These are phyloP conservation scores for Hemithea aestivaria DNA, from an alignment of 2,888 invertebrate species.

Conservation along the genomic window DNA sequence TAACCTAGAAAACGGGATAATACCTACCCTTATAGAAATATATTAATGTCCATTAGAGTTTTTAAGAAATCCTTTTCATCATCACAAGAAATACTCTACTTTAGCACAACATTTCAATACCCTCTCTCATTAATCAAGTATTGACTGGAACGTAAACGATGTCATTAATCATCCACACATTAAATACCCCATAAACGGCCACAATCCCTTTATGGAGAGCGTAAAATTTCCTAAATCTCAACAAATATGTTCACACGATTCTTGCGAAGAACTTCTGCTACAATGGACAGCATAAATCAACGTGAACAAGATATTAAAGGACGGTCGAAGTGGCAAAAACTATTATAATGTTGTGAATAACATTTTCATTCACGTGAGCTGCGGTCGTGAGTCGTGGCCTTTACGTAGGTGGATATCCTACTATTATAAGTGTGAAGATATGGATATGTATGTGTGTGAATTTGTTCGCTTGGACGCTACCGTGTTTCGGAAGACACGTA, in stretches of 20 bases:
- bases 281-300: slow-evolving; percentile 67
- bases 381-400: slow-evolving; percentile 48
- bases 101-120: too few species aligned
- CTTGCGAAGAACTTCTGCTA: slow-evolving; percentile 25
- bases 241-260: slow-evolving; percentile 59
- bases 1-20: too few species aligned
- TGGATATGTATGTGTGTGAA: too few species aligned
- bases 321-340: slow-evolving; percentile 58
- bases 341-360: slow-evolving; percentile 54
- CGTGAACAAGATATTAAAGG: slow-evolving; percentile 62
- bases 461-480: too few species aligned
- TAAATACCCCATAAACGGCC: slow-evolving; percentile 72
- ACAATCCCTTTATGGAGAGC: slow-evolving; percentile 61
- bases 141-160: slow-evolving; percentile 42
- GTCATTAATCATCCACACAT: slow-evolving; percentile 58
- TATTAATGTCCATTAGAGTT: too few species aligned
- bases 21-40: too few species aligned
- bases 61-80: too few species aligned
- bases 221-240: slow-evolving; percentile 45
- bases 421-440: neutral
- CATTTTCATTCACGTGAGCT: slow-evolving; percentile 26
- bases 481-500: too few species aligned
- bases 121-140: slow-evolving; percentile 43
- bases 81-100: too few species aligned
- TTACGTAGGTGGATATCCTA: slow-evolving; percentile 7